Evolutionary conservation across 2,113 vertebrate genomes (phyloP).

Genomic region (Craseonycteris thonglongyai): DNA sequence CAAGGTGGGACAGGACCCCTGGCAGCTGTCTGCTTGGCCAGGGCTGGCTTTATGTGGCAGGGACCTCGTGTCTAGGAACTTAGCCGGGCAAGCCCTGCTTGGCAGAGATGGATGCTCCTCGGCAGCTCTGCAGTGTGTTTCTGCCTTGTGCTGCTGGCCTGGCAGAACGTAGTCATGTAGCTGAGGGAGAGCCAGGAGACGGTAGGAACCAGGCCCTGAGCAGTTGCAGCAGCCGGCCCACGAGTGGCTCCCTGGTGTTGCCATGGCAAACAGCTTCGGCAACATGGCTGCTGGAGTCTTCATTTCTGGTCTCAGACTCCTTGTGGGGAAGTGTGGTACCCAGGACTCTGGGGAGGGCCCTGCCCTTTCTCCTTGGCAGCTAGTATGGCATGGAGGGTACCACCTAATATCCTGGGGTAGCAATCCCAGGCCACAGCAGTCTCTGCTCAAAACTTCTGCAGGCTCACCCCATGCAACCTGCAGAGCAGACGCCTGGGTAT

Average conservation of each 20-base stretch:
- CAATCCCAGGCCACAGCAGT: background rate
- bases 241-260: conserved; percentile 51
- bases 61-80: conserved; percentile 46
- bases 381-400: background rate
- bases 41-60: background rate
- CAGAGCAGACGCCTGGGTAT: background rate
- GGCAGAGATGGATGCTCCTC: conserved; percentile 64
- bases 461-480: background rate
- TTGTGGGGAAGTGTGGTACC: conserved; percentile 23
- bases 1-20: background rate
- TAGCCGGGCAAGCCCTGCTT: conserved; percentile 21
- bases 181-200: conserved; percentile 47
- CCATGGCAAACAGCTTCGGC: conserved; percentile 47
- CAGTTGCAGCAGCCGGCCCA: conserved; percentile 50
- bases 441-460: background rate
- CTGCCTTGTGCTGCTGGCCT: conserved; percentile 73
- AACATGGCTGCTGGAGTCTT: conserved; percentile 19
- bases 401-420: no score
- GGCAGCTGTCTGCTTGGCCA: background rate
- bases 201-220: conserved; percentile 38
- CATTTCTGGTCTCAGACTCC: conserved; percentile 46
- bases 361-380: background rate
- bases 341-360: background rate
- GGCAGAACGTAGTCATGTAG: conserved; percentile 73
- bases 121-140: conserved; percentile 67